phyloP scores from a whole-genome alignment of 2,797 vertebrate species.

The Chelonia mydas region DNA sequence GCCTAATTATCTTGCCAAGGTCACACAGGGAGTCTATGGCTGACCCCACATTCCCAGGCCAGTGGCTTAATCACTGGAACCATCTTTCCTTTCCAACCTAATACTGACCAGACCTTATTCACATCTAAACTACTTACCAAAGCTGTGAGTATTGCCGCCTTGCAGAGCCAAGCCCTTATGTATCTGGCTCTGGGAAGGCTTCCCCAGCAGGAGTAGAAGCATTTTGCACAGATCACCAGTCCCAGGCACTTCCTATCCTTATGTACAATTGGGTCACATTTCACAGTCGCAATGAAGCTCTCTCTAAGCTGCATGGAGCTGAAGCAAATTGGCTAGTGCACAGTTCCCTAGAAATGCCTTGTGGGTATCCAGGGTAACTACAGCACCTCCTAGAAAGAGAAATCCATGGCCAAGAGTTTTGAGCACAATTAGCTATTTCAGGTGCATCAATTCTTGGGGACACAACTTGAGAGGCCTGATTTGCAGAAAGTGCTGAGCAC shows the following conservation, averaged over 20 bases:
- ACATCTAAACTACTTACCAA: constrained; percentile 59
- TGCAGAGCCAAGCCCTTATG: constrained; percentile 2
- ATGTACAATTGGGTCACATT: neutral
- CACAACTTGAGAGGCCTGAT: neutral
- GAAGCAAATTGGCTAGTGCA: neutral
- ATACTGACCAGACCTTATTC: constrained; percentile 72
- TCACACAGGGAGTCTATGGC: constrained; percentile 69
- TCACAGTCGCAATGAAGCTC: neutral
- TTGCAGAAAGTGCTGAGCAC: neutral
- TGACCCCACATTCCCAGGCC: constrained; percentile 72
- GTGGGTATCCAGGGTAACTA: neutral
- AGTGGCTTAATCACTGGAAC: constrained; percentile 67
- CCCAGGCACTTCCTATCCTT: neutral
- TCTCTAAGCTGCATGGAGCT: neutral
- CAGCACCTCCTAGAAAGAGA: neutral
- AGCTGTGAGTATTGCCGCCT: constrained; percentile 63
- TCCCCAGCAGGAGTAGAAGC: neutral
- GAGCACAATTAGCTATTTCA: neutral
- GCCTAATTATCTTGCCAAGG: constrained; percentile 73
- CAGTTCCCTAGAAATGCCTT: neutral
- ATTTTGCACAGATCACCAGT: neutral
- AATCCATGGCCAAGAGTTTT: neutral
- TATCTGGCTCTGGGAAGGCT: neutral
- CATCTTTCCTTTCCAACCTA: constrained; percentile 68
- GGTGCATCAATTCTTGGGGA: neutral